These are phyloP conservation scores for Aplochiton taeniatus DNA, from an alignment of 2,797 vertebrate species.

Conservation along the genomic window DNA sequence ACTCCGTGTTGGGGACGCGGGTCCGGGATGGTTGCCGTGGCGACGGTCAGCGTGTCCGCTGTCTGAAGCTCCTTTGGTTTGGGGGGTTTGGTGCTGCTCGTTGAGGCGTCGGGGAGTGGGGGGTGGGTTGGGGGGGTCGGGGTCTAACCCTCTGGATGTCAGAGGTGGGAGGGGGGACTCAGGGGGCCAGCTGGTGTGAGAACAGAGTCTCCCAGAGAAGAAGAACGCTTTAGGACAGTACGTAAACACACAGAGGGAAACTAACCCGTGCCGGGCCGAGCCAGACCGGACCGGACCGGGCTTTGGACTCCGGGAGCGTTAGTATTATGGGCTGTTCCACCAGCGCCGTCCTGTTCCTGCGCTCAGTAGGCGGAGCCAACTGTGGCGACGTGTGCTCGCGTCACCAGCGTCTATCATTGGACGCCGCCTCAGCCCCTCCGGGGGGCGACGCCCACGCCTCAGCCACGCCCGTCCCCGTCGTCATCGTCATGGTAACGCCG, in stretches of 20 bases:
- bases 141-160: no score
- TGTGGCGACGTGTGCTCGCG: slow-evolving; percentile 89
- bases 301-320: slow-evolving; percentile 48
- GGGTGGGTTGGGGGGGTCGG: not conserved
- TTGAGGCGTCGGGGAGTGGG: no score
- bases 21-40: no score
- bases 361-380: slow-evolving; percentile 91
- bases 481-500: slow-evolving; percentile 89
- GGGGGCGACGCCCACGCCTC: slow-evolving; percentile 84
- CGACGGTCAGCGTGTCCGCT: no score
- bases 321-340: slow-evolving; percentile 94
- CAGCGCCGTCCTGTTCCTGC: slow-evolving; percentile 93
- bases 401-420: slow-evolving; percentile 86
- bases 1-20: no score
- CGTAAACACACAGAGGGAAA: no score
- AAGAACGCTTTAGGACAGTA: no score
- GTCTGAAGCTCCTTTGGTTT: not conserved
- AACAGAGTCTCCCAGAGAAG: not conserved
- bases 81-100: no score
- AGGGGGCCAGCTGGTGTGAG: slow-evolving; percentile 12
- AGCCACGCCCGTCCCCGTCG: slow-evolving; percentile 84
- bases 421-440: slow-evolving; percentile 83
- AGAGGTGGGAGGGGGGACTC: not conserved
- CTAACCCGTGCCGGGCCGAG: no score
- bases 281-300: not conserved